Percentiles rank a stretch among this genome's conserved stretches.
Evolutionary conservation across 2,888 invertebrate species (phyloP).

Genomic region (Andricus quercusramuli): DNA sequence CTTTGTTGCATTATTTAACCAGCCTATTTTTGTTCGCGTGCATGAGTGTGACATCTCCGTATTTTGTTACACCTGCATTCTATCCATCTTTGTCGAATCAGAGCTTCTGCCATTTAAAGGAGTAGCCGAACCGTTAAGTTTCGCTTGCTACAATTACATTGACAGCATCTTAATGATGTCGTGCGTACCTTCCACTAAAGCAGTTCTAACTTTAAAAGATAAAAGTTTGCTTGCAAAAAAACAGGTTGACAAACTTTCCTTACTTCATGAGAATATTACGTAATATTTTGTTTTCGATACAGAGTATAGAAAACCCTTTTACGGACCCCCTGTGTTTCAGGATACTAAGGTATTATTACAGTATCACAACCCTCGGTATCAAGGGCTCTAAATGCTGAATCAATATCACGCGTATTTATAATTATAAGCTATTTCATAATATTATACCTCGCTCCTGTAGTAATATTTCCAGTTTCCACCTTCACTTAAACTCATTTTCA

Average conservation of each 20-base stretch:
- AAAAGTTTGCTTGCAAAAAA: neutral
- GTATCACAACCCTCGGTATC: neutral
- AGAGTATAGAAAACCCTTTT: neutral
- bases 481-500: constrained; percentile 12
- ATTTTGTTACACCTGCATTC: constrained; percentile 40
- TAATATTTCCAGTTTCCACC: neutral
- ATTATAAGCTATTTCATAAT: constrained; percentile 16
- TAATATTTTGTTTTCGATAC: neutral
- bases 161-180: constrained; percentile 15
- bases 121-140: constrained; percentile 38
- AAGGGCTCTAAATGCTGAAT: constrained; percentile 11
- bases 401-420: constrained; percentile 25
- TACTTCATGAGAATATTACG: neutral
- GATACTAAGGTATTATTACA: neutral
- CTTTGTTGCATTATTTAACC: constrained; percentile 25
- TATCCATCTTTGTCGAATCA: constrained; percentile 40
- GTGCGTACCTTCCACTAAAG: neutral
- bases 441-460: neutral
- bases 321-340: constrained; percentile 6
- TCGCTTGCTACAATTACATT: constrained; percentile 37
- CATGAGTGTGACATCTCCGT: constrained; percentile 38
- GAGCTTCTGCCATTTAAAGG: constrained; percentile 38
- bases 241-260: neutral
- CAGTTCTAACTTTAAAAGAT: neutral
- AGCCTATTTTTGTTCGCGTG: constrained; percentile 40